Conservation (phyloP, 2,797 vertebrate genomes). For the Sitta carolinensis region DNA sequence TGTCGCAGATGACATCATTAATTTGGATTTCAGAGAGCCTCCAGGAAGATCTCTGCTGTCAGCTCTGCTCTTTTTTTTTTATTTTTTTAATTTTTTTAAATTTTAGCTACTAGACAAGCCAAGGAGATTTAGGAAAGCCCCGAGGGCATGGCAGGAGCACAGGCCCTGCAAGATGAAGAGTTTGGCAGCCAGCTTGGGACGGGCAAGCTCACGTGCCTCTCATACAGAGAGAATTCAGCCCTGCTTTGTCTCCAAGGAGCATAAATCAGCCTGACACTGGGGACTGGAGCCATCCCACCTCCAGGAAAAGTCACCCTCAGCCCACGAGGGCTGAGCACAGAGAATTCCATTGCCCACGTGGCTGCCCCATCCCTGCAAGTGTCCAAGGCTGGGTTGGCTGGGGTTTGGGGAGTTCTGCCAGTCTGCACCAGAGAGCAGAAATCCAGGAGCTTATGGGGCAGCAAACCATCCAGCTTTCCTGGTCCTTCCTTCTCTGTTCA, state of each 20-base stretch:
- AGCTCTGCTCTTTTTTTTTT: neutral
- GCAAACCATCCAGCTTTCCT: neutral
- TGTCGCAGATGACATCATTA: neutral
- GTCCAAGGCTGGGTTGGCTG: neutral
- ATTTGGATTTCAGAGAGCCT: neutral
- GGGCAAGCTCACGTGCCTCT: neutral
- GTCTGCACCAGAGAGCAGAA: neutral
- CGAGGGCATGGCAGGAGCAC: neutral
- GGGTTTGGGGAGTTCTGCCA: neutral
- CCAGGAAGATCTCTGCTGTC: neutral
- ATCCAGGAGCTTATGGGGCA: neutral
- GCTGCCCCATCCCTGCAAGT: neutral
- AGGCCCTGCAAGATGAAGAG: neutral
- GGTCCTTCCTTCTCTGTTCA: neutral
- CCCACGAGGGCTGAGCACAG: neutral
- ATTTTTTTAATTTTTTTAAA: neutral
- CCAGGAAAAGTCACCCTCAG: neutral
- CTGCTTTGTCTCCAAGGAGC: neutral
- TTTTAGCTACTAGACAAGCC: neutral
- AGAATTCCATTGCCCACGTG: neutral
- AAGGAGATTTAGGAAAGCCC: constrained; percentile 16
- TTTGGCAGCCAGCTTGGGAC: neutral
- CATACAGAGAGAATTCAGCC: neutral
- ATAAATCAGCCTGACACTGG: neutral
- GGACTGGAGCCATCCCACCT: neutral